Evolutionary conservation across 2,888 invertebrate genomes (phyloP).

Genomic region (Cybosia mesomella): DNA sequence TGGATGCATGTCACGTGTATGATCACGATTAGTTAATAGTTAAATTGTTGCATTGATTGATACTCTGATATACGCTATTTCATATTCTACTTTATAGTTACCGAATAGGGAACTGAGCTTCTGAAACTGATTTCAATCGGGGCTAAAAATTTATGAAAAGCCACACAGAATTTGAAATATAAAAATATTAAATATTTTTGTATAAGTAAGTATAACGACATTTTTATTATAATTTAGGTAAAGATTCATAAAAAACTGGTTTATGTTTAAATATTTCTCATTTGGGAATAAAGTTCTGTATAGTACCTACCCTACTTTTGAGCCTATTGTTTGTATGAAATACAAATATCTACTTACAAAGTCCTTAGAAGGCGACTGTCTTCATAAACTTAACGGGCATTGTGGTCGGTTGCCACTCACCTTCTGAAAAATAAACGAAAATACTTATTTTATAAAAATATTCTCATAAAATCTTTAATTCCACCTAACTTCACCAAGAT

Average conservation of each 20-base stretch:
- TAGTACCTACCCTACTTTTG: background rate
- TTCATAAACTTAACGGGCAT: constrained; percentile 42
- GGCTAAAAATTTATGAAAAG: no score
- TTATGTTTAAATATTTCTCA: background rate
- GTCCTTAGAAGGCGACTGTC: constrained; percentile 25
- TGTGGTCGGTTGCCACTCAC: constrained; percentile 67
- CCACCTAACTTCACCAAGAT: constrained; percentile 51
- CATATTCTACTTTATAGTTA: background rate
- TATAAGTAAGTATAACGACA: background rate
- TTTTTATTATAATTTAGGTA: background rate
- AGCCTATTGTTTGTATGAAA: background rate
- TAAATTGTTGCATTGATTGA: constrained; percentile 12
- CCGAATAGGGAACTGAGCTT: background rate
- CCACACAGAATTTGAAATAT: background rate
- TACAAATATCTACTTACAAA: constrained; percentile 30
- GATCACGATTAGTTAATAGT: constrained; percentile 28
- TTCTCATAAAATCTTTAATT: constrained; percentile 61
- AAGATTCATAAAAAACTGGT: background rate
- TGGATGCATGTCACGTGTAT: constrained; percentile 33
- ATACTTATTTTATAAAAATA: constrained; percentile 60
- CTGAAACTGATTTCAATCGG: no score
- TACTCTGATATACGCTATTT: background rate
- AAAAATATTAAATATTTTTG: no score
- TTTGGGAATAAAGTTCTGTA: background rate
- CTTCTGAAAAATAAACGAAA: constrained; percentile 84